A percentile compares a stretch with the other conserved stretches of the same genome.
These are phyloP conservation scores for Gymnothorax reevesii DNA, from an alignment of 2,797 vertebrate genomes.

Conservation along the genomic window DNA sequence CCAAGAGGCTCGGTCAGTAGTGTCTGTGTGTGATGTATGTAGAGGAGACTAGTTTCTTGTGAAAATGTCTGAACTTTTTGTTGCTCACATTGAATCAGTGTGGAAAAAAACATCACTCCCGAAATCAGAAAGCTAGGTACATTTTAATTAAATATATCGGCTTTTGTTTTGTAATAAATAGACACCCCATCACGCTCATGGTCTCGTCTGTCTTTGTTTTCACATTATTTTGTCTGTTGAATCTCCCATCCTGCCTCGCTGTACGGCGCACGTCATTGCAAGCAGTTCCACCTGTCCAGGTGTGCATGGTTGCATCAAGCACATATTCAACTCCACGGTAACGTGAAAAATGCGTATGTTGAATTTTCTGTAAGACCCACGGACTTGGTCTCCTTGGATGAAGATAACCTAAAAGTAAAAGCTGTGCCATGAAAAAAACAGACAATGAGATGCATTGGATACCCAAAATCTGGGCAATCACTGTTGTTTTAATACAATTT, in stretches of 20 bases:
- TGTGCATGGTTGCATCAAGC: not conserved
- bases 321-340: too few species aligned
- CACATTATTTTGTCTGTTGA: constrained; percentile 6
- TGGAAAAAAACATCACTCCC: not conserved
- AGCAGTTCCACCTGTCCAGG: not conserved
- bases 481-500: too few species aligned
- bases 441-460: not conserved
- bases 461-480: not conserved
- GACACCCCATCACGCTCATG: constrained; percentile 8
- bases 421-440: not conserved
- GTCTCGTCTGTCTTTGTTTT: constrained; percentile 20
- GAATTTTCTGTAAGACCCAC: not conserved
- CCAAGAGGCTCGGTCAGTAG: constrained; percentile 18
- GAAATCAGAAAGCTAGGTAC: constrained; percentile 9
- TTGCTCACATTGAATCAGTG: constrained; percentile 15
- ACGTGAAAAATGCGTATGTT: not conserved
- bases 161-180: constrained; percentile 18
- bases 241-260: not conserved
- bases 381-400: not conserved
- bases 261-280: not conserved
- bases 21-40: constrained; percentile 9
- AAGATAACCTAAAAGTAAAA: not conserved
- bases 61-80: constrained; percentile 9
- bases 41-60: constrained; percentile 17
- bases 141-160: constrained; percentile 18